Evolutionary conservation across 2,113 vertebrate species (phyloP), one percentile per base, ranked within the genome.

Genomic region (Pseudopipra pipra): DNA sequence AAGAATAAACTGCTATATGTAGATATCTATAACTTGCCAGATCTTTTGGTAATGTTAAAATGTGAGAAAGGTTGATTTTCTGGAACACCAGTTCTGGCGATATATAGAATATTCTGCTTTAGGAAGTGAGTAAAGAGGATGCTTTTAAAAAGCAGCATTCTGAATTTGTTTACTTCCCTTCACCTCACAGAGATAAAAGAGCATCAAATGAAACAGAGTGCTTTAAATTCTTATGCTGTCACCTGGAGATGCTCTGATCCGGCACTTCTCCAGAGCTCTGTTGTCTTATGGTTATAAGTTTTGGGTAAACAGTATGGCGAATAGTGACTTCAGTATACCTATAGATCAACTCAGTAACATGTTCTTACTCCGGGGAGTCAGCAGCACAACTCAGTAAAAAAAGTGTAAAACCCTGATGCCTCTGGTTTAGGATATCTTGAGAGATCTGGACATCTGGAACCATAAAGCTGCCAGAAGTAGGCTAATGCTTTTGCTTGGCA

Each of bases 391-490:
- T 55, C n/a, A 43, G 11, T 78, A 91, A 79, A 14, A 31, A 12
- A 90, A n/a, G 37, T 30, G 17, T 68, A 85, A 96, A 95, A 86
- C 31, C 27, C 58, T 61, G 54, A 72, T 5, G 19, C 24, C 27
- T 80, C 52, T 89, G 44, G 49, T 94, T 89, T 87, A 95, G 55
- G 61, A 37, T 87, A 80, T 66, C 35, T 14, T 70, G 77, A 95
- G 81, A 94, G 65, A 93, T 73, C 70, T 94, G 93, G 94, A 94
- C 54, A 81, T 93, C 94, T 96, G 95, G 82, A 97, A 85, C 59
- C 44, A 65, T 55, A 82, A 90, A 83, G 83, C 66, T 96, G 86
- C 94, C 95, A 97, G 79, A 92, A 93, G 37, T 55, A 8, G 27
- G 18, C 65, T 97, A 84, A 92, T 90, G 87, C 22, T 56, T 91